These are phyloP conservation scores for Aphidius ervi DNA, from an alignment of 1,140 invertebrate species.

Conservation along the genomic window DNA sequence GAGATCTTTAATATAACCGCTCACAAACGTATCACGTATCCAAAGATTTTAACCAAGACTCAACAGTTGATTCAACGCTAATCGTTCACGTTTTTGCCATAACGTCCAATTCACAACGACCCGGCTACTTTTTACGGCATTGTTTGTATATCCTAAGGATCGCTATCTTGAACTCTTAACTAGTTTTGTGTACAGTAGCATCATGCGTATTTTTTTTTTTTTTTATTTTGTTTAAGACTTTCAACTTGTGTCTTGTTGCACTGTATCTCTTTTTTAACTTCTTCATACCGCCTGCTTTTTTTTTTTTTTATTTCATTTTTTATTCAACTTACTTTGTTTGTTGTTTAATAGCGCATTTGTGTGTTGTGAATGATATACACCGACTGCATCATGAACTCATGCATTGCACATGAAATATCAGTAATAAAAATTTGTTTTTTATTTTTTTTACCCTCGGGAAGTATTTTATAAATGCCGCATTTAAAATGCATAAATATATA, in stretches of 20 bases:
- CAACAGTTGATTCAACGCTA: conserved; percentile 44
- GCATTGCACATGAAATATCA: no score
- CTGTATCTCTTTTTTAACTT: background rate
- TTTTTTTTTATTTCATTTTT: no score
- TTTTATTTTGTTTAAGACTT: background rate
- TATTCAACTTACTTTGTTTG: no score
- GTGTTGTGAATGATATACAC: conserved; percentile 2
- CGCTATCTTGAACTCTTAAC: conserved; percentile 40
- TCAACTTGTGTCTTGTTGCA: conserved; percentile 8
- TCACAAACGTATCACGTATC: conserved; percentile 8
- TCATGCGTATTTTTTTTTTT: background rate
- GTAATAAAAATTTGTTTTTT: no score
- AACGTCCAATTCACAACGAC: conserved; percentile 42
- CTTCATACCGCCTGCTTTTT: background rate
- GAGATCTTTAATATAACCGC: no score
- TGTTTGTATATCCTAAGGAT: conserved; percentile 42
- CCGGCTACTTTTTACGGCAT: conserved; percentile 45
- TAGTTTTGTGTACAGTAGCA: conserved; percentile 34
- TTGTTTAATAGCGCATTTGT: background rate
- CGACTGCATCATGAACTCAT: background rate
- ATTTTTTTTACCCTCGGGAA: no score
- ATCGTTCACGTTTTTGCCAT: conserved; percentile 54
- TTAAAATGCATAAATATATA: no score
- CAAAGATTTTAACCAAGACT: conserved; percentile 3
- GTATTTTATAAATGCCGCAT: no score